Evolutionary conservation across 2,113 vertebrate species (phyloP).

Genomic region (Megaceryle torquata): DNA sequence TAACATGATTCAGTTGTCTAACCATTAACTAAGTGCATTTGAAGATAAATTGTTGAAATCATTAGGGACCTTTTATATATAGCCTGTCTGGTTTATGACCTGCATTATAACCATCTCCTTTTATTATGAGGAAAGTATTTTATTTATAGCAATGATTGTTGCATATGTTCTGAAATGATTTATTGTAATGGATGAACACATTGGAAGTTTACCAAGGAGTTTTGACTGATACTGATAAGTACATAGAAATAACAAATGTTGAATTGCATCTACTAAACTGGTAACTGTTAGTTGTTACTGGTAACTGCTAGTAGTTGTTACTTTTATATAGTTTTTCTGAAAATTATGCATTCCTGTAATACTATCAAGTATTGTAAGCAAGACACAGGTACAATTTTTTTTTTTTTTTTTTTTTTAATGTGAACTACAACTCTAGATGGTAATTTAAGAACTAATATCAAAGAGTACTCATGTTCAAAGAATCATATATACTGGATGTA

Average conservation of each 20-base stretch:
- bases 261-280: background rate
- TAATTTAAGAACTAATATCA: slow-evolving; percentile 63
- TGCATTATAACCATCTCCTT: background rate
- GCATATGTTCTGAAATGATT: slow-evolving; percentile 45
- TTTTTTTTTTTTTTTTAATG: slow-evolving; percentile 27
- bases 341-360: background rate
- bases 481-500: slow-evolving; percentile 21
- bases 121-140: slow-evolving; percentile 27
- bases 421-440: background rate
- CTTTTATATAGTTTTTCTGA: background rate
- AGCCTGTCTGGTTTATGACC: background rate
- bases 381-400: slow-evolving; percentile 10
- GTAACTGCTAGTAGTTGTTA: slow-evolving; percentile 15
- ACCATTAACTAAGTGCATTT: background rate
- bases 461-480: slow-evolving; percentile 71
- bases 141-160: slow-evolving; percentile 41
- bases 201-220: background rate
- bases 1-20: background rate
- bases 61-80: background rate
- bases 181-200: slow-evolving; percentile 1
- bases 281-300: slow-evolving; percentile 2
- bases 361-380: background rate
- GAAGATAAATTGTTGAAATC: slow-evolving; percentile 38
- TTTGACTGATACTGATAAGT: background rate
- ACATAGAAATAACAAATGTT: slow-evolving; percentile 4